Evolutionary conservation across 53 echinoderm and acorn worm species (phyloP), one percentile per base, ranked within the genome.

Genomic region (Pentamera pediparva): DNA sequence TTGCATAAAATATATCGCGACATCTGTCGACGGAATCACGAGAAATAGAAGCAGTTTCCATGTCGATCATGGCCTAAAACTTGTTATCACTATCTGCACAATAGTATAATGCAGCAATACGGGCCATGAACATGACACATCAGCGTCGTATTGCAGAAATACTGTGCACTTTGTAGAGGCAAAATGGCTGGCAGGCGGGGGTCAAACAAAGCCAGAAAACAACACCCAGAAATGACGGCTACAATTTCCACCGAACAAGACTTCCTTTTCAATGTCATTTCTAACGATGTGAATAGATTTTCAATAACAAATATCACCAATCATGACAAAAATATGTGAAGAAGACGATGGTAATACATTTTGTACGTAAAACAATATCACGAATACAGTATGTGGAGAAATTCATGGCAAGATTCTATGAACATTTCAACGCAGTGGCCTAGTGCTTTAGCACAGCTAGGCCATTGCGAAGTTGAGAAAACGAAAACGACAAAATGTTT

Each of bases 161-260:
- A 67, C 67, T 43, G 67, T 67, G 45, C 67, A 15, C 37, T 57
- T 57, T 57, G 38, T 43, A 27, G 28, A 67, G 67, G 78, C 85
- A 92, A 92, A 82, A 92, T 92, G 92, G 92, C 92, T 88, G 92
- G 75, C 82, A 51, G 62, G 69, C 79, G 85, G 98, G 84, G 98
- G 98, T 98, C 98, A 98, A 91, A 98, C 98, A 98, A 98, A 98
- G 98, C 98, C 98, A 81, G 75, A 89, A 95, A 98, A 91, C 88
- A 89, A 91, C 88, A 88, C 91, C 86, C 88, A 75, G 85, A 98
- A 98, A 79, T 82, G 86, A 81, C 83, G 74, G 86, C 56, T 84
- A 45, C 69, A 69, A 65, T 91, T 86, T 88, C 74, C 87, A 83
- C 89, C 83, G 88, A 98, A 88, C 91, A 91, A 98, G 87, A 77